Base-by-base conservation (phyloP, 1,140 invertebrate genomes). In the Hirudo medicinalis region DNA sequence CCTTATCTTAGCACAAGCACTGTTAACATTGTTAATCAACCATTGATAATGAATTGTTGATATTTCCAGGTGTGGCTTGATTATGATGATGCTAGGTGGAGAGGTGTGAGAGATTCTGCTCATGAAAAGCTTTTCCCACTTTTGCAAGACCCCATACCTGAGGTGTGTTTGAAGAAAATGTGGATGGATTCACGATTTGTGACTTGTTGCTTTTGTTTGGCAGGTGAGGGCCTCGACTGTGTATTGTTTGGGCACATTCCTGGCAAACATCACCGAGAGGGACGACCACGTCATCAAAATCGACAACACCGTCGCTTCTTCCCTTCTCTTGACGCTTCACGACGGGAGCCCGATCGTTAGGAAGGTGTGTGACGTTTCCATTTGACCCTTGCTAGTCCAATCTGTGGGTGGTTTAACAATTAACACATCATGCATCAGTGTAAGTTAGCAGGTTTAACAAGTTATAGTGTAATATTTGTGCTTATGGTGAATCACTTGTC, bases 21-120 rank as follows among this genome's bases (percentile, higher is more conserved):
- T 49, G 43, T 49, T 2, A 15, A 49, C 15, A 49, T 49, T 49
- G 43, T 49, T 36, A 36, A 36, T 36, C 32, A 36, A 36, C 32
- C 2, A 36, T 36, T 36, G 22, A 67, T 15, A 25, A 1, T 20
- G 54, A 20, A 3, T 32, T 32, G 20, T 25, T n/a, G n/a, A 25
- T 25, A 25, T 57, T 76, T 74, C 13, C 85, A 91, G 78, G 85
- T 95, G 40, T 99, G 95, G 96, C 88, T 90, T 73, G 89, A 91
- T 78, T 95, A 90, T 80, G 91, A 94, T 78, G 88, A 89, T 78
- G 94, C 94, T 27, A 86, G 92, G 72, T 97, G 94, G 94, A 92
- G 90, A 67, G 94, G 92, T 15, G 94, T 93, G 19, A 84, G 95
- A n/a, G 92, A 97, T 79, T 88, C 89, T 74, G 94, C 94, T 11